These are phyloP conservation scores for Astropecten irregularis DNA, from an alignment of 53 echinoderm and acorn worm genomes.

Conservation along the genomic window DNA sequence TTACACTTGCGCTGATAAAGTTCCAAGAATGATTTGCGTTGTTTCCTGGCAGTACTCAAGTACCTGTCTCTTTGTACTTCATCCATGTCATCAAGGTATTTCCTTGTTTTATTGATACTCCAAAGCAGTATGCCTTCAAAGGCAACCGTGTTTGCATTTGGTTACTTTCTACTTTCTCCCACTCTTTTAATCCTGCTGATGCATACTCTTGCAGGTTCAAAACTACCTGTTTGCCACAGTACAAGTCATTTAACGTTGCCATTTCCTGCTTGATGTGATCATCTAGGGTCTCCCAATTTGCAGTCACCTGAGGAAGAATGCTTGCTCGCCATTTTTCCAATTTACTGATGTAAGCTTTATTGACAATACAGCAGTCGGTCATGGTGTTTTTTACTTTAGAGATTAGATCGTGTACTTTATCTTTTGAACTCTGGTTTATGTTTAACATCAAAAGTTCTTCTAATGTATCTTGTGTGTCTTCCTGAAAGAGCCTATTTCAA, in stretches of 20 bases:
- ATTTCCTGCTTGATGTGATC: conserved; percentile 58
- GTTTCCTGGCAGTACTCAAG: too few relatives aligned
- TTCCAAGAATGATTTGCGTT: too few relatives aligned
- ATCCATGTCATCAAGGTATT: too few relatives aligned
- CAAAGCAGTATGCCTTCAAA: too few relatives aligned
- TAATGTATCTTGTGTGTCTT: too few relatives aligned
- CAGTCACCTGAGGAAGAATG: conserved; percentile 37
- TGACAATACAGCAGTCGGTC: conserved; percentile 49
- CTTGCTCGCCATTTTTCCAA: conserved; percentile 22
- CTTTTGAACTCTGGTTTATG: too few relatives aligned
- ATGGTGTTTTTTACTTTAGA: conserved; percentile 57
- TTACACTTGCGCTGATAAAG: too few relatives aligned
- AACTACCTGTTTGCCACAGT: conserved; percentile 64
- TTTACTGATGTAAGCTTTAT: conserved; percentile 48
- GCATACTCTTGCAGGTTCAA: conserved; percentile 27
- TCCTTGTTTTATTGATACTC: too few relatives aligned
- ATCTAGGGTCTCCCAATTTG: conserved; percentile 33
- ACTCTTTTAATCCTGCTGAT: conserved; percentile 10
- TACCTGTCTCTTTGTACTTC: too few relatives aligned
- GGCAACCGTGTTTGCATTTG: too few relatives aligned
- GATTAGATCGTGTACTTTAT: conserved; percentile 8
- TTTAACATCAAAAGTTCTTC: too few relatives aligned
- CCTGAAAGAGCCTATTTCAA: too few relatives aligned
- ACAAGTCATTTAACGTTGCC: conserved; percentile 59
- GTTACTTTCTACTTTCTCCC: conserved; percentile 32